A percentile compares a stretch with the other conserved stretches of the same genome.
Evolutionary conservation across 1,140 invertebrate genomes (phyloP).

Genomic region (Bombus haemorrhoidalis): DNA sequence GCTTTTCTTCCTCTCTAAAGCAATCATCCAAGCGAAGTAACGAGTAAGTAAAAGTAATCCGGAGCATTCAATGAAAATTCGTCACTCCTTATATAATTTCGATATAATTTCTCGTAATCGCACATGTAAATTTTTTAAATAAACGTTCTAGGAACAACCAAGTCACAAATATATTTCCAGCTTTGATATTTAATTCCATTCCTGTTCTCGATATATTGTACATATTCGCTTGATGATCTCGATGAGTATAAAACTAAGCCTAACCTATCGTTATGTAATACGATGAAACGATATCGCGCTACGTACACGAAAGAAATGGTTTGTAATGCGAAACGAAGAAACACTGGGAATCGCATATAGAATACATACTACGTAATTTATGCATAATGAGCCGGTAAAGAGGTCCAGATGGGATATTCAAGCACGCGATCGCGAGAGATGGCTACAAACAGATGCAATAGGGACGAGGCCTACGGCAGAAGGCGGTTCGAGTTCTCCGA

Average conservation of each 20-base stretch:
- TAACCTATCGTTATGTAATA: neutral
- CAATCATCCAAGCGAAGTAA: neutral
- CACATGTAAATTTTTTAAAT: neutral
- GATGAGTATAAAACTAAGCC: neutral
- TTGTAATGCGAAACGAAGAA: neutral
- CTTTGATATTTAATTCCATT: neutral
- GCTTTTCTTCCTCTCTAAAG: neutral
- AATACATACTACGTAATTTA: neutral
- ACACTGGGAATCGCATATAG: neutral
- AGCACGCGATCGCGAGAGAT: conserved; percentile 18
- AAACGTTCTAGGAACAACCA: neutral
- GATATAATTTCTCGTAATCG: neutral
- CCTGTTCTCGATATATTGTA: neutral
- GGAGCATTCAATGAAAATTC: neutral
- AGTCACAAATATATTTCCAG: too few species aligned
- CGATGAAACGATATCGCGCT: neutral
- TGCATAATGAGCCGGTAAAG: conserved; percentile 13
- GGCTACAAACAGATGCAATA: conserved; percentile 29
- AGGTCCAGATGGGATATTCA: conserved; percentile 11
- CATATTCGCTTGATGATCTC: neutral
- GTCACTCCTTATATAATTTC: neutral
- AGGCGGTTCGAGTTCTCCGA: conserved; percentile 28
- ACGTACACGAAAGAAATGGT: neutral
- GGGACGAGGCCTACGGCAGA: conserved; percentile 20
- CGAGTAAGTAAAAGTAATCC: neutral